Conservation (phyloP, 23 tunicate species). For the Corella eumyota region DNA sequence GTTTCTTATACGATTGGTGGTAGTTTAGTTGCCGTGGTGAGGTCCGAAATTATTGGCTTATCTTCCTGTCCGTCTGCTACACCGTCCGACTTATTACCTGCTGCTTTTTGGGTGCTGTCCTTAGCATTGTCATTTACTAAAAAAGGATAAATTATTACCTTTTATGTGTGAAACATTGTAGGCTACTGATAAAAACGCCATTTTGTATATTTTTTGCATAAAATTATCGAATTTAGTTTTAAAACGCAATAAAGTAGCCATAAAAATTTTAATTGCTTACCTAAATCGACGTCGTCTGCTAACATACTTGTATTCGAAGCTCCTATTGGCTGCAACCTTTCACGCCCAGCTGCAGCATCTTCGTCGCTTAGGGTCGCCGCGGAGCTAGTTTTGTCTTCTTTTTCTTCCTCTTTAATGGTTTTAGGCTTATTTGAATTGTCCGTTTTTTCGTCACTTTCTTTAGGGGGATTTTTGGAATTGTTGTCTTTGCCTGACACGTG, state of each 20-base stretch:
- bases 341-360: slow-evolving; percentile 44
- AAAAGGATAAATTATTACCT: too few species aligned
- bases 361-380: slow-evolving; percentile 58
- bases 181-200: too few species aligned
- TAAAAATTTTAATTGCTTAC: too few species aligned
- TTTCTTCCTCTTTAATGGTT: not conserved
- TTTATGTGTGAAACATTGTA: too few species aligned
- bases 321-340: slow-evolving; percentile 84
- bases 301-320: slow-evolving; percentile 92
- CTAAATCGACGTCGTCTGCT: slow-evolving; percentile 57
- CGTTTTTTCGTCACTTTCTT: not conserved
- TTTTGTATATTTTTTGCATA: too few species aligned
- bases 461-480: not conserved
- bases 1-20: slow-evolving; percentile 11
- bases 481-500: slow-evolving; percentile 8
- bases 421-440: not conserved
- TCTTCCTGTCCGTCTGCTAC: slow-evolving; percentile 13
- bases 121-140: too few species aligned
- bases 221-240: too few species aligned
- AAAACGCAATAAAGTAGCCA: too few species aligned
- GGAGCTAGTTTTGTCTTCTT: slow-evolving; percentile 24
- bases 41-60: slow-evolving; percentile 1
- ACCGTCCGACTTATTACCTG: not conserved
- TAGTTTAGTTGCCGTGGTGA: slow-evolving; percentile 6
- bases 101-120: too few species aligned